Percentiles rank a stretch among this genome's conserved stretches.
Conservation (phyloP, 2,797 vertebrate species). For the Fundulus diaphanus region DNA sequence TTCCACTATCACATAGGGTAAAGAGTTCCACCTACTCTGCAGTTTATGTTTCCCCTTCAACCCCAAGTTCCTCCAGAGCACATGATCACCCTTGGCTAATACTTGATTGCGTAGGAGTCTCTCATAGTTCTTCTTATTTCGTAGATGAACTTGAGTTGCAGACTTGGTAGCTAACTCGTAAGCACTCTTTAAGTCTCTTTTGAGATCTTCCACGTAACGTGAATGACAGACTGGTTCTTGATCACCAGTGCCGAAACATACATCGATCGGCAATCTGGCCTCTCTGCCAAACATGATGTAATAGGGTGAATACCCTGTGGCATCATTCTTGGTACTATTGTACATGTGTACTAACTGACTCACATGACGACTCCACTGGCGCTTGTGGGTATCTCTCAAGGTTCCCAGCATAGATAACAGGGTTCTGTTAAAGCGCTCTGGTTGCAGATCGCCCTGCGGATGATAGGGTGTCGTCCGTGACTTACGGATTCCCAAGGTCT, state of each 20-base stretch:
- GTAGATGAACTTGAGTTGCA: neutral
- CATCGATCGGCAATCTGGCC: neutral
- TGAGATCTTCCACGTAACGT: neutral
- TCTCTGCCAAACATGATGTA: neutral
- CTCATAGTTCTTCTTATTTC: neutral
- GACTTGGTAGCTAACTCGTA: neutral
- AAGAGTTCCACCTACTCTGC: neutral
- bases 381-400: neutral
- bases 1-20: neutral
- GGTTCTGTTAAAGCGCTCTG: neutral
- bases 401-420: neutral
- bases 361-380: slow-evolving; percentile 7
- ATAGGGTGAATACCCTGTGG: neutral
- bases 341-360: neutral
- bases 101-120: neutral
- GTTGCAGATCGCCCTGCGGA: neutral
- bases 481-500: neutral
- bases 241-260: neutral
- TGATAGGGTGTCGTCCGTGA: neutral
- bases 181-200: neutral
- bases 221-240: neutral
- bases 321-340: neutral
- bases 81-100: neutral
- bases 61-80: neutral
- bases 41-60: neutral